Evolutionary conservation across 2,113 vertebrate species (phyloP).

Genomic region (Rattus rattus): DNA sequence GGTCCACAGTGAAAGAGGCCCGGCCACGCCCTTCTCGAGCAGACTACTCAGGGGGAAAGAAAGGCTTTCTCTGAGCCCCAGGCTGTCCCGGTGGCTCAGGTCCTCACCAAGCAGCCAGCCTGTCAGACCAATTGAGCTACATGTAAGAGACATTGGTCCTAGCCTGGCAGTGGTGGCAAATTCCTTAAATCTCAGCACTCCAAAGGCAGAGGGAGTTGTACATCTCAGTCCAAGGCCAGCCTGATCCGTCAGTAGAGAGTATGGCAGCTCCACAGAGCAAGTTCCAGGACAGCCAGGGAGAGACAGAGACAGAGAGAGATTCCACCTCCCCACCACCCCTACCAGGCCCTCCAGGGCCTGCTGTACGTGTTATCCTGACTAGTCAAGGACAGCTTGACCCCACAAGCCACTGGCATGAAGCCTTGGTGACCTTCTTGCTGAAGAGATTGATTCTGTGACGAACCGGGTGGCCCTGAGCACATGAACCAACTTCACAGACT

Average conservation of each 20-base stretch:
- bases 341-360: not conserved
- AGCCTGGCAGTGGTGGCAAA: not conserved
- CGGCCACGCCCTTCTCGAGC: not conserved
- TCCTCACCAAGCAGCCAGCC: not conserved
- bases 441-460: not conserved
- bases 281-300: not conserved
- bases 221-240: not conserved
- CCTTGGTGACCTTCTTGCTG: not conserved
- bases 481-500: not conserved
- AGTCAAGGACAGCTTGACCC: not conserved
- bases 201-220: not conserved
- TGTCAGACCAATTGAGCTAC: not conserved
- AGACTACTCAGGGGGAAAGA: not conserved
- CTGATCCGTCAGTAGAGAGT: no score
- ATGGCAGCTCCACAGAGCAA: not conserved
- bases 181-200: not conserved
- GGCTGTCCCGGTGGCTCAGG: not conserved
- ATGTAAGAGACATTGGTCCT: not conserved
- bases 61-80: not conserved
- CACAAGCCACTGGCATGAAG: not conserved
- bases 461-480: not conserved
- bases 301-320: not conserved
- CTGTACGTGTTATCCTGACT: no score
- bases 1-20: not conserved
- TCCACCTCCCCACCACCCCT: rapidly evolving